These are phyloP conservation scores for Geothlypis trichas DNA, from an alignment of 2,113 vertebrate species.

Conservation along the genomic window DNA sequence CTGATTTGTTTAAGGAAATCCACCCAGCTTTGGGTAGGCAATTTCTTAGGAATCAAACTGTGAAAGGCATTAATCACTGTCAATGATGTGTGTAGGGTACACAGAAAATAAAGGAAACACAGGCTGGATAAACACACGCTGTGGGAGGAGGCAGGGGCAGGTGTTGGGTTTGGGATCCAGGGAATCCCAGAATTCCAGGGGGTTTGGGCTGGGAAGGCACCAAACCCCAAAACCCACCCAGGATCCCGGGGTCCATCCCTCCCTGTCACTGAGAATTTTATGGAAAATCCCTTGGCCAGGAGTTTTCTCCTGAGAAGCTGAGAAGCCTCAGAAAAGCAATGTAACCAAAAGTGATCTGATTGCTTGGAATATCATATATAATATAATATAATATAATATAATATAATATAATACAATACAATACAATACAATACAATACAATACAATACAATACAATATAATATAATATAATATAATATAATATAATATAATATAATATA, in stretches of 20 bases:
- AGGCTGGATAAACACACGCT: neutral
- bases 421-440: no score
- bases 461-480: no score
- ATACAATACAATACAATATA: no score
- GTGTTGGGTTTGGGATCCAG: neutral
- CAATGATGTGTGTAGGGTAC: neutral
- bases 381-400: no score
- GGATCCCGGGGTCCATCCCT: fast-evolving
- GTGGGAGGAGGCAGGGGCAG: neutral
- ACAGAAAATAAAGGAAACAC: neutral
- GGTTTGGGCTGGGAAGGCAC: neutral
- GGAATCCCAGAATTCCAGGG: neutral
- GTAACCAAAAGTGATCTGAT: no score
- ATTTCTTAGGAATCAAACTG: slow-evolving; percentile 25
- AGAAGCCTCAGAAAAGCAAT: no score
- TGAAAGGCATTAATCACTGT: slow-evolving; percentile 10
- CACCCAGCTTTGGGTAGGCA: slow-evolving; percentile 1
- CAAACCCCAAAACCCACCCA: fast-evolving
- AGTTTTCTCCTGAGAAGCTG: no score
- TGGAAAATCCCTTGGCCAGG: no score
- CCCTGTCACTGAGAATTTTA: no score
- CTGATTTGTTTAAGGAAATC: slow-evolving; percentile 61
- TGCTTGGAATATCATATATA: no score
- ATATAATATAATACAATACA: no score
- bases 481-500: no score